phyloP scores from a whole-genome alignment of 2,113 vertebrate genomes.

The Rhabdomys dilectus region DNA sequence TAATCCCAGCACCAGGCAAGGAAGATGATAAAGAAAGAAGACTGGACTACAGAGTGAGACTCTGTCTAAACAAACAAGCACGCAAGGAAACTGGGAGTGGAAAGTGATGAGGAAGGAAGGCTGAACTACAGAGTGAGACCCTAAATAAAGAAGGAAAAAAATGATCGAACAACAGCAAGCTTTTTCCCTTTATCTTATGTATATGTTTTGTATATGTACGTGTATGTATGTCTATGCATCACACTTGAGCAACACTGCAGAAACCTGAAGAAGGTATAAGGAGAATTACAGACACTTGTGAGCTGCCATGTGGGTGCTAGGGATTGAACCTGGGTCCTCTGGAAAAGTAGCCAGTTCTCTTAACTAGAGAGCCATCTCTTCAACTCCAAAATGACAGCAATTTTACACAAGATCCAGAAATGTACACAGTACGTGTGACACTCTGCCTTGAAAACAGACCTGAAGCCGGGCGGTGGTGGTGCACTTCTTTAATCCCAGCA shows the following conservation, averaged over 20 bases:
- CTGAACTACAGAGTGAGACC: neutral
- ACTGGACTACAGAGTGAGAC: neutral
- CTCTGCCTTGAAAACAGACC: conserved; percentile 57
- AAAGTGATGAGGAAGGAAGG: neutral
- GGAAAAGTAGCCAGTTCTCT: neutral
- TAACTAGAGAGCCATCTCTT: neutral
- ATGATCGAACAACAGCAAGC: neutral
- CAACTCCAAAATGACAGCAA: neutral
- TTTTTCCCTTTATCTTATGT: neutral
- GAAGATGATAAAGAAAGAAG: neutral
- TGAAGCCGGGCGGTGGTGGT: too few relatives aligned
- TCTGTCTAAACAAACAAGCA: too few relatives aligned
- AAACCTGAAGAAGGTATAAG: neutral
- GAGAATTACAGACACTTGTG: neutral
- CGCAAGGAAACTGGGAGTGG: neutral
- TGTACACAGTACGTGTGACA: neutral
- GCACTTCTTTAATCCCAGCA: too few relatives aligned
- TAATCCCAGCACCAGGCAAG: neutral
- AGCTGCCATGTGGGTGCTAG: neutral
- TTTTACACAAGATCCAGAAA: conserved; percentile 53
- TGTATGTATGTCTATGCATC: neutral
- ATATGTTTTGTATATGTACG: neutral
- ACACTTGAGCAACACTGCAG: neutral
- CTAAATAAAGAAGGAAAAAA: neutral
- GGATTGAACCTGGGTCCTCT: neutral